Base-by-base conservation (phyloP, 2,113 vertebrate genomes). In the Urocolius indicus region DNA sequence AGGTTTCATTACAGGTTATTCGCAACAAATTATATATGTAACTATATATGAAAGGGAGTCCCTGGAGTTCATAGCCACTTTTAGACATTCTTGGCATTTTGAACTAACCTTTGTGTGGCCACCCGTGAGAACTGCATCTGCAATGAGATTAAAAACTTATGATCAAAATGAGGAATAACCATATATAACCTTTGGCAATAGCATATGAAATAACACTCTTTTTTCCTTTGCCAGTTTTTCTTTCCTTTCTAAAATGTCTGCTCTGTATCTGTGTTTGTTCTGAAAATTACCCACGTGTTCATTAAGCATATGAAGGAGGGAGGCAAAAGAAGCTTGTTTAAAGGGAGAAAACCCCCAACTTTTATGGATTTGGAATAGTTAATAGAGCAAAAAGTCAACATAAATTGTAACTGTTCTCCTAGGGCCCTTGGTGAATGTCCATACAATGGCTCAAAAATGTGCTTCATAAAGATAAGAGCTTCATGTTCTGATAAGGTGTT, bases 211-310 rank as follows among this genome's bases (percentile, higher is more conserved):
- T 83, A 90, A 67, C 17, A 4, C 8, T 87, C 84, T 91, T 83
- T 94, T 63, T 96, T 96, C 85, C 34, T 90, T 88, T 95, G 95
- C 92, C 91, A 96, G 32, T 51, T 90, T 74, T 88, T 18, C 72
- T 93, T 94, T 94, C 45, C 65, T 59, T 93, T 67, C 71, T 90
- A 78, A 90, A 55, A 62, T 1, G 6, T 68, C 69, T 84, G 52
- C 51, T 90, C 52, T 52, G 13, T 75, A 2, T 75, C 1, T 9
- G 34, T 36, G 30, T 86, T 84, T 84, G 57, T 63, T 90, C 32
- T 92, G 92, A 92, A 78, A 86, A 78, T 80, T 57, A 74, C 32
- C 51, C 88, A 63, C 1, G 3, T 86, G 65, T 41, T 87, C 79
- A 92, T 89, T 87, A 87, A 73, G 27, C 12, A 15, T 75, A 27